phyloP scores from a whole-genome alignment of 2,888 invertebrate genomes.

The Aphidoletes aphidimyza region DNA sequence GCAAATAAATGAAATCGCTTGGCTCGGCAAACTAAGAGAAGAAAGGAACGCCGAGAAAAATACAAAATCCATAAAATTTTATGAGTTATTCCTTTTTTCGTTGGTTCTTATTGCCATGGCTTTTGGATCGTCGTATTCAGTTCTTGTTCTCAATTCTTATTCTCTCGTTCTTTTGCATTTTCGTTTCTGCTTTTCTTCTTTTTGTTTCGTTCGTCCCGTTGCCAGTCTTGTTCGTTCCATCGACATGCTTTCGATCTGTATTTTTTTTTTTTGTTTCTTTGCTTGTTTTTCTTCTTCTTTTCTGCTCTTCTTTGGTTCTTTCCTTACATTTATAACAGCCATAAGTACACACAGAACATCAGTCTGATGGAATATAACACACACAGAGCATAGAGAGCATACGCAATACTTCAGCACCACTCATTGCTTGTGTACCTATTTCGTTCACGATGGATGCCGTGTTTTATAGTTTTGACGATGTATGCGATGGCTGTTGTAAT shows the following conservation, averaged over 20 bases:
- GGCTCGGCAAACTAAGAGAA: not conserved
- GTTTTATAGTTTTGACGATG: not conserved
- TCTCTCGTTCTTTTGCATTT: conserved; percentile 8
- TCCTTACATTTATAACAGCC: conserved; percentile 24
- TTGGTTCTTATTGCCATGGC: conserved; percentile 45
- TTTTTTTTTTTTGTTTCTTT: not conserved
- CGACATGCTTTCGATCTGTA: not conserved
- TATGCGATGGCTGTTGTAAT: conserved; percentile 38
- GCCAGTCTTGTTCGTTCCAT: not conserved
- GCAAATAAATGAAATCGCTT: not conserved
- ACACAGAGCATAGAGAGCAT: not conserved
- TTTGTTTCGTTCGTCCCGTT: not conserved
- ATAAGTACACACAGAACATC: conserved; percentile 21
- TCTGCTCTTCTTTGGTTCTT: too few species aligned
- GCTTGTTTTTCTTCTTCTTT: too few species aligned
- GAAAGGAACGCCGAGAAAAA: conserved; percentile 23
- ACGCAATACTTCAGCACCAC: conserved; percentile 24
- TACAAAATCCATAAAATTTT: conserved; percentile 47
- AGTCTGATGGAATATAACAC: not conserved
- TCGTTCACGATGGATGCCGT: not conserved
- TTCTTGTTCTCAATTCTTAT: conserved; percentile 33
- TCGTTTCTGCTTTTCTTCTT: not conserved
- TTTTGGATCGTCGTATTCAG: not conserved
- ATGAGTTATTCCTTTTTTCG: conserved; percentile 35
- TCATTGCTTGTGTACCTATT: not conserved